phyloP scores from a whole-genome alignment of 1,140 invertebrate species.

The Pseudoatta argentina region DNA sequence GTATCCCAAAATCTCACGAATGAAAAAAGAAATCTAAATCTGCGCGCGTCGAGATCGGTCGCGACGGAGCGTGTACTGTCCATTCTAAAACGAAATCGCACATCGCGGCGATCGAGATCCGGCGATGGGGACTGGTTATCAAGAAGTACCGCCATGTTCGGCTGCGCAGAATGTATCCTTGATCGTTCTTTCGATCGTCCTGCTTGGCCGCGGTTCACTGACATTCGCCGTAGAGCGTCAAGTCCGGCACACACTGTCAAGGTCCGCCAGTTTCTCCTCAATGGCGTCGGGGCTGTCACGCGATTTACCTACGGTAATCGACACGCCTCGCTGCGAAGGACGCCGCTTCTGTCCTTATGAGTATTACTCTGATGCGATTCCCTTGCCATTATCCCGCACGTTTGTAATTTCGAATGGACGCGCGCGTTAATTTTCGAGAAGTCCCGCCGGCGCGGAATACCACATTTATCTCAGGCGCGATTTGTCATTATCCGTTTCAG shows the following conservation, averaged over 20 bases:
- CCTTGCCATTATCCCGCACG: conserved; percentile 23
- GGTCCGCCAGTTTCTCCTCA: conserved; percentile 78
- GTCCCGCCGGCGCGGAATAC: not conserved
- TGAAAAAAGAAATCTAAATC: not conserved
- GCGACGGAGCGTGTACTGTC: not conserved
- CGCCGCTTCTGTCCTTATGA: conserved; percentile 56
- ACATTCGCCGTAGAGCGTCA: conserved; percentile 70
- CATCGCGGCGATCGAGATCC: not conserved
- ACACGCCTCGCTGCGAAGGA: conserved; percentile 75
- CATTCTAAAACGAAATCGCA: not conserved
- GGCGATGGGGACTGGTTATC: conserved; percentile 12
- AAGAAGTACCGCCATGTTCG: conserved; percentile 23
- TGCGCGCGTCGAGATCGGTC: not conserved
- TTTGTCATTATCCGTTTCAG: conserved; percentile 24
- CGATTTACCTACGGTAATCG: conserved; percentile 78
- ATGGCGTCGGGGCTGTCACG: conserved; percentile 75
- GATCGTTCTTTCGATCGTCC: conserved; percentile 67
- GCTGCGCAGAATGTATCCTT: conserved; percentile 69
- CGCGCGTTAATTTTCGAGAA: conserved; percentile 18
- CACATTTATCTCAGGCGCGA: not conserved
- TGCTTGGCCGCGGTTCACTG: conserved; percentile 76
- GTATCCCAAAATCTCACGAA: not conserved
- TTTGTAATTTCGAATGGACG: conserved; percentile 29
- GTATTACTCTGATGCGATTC: conserved; percentile 1
- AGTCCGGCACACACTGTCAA: conserved; percentile 77